Evolutionary conservation across 1,140 invertebrate genomes (phyloP), one percentile per base, ranked within the genome.

Genomic region (Drosophila neocordata): DNA sequence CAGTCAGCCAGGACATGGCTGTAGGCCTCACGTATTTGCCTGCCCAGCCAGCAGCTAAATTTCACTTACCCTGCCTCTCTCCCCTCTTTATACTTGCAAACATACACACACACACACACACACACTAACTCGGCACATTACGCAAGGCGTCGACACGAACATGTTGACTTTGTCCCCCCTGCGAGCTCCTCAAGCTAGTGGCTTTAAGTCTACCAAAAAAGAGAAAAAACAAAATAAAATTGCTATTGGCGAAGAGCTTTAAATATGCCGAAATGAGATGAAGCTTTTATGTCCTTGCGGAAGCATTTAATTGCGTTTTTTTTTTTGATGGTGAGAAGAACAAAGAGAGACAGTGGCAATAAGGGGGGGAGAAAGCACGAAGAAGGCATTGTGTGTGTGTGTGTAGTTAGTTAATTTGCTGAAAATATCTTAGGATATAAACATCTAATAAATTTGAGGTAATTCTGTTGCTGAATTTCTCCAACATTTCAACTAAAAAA

Each of bases 401-500:
- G n/a, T 74, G 72, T 74, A 74, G 72, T 74, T 74, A 74, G 72
- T 74, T 74, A 74, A 74, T 74, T 74, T 74, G 63, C 71, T 67
- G 37, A 38, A 74, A 71, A 74, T 74, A 74, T 74, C 72, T 74
- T 64, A 35, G 53, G 27, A 56, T 56, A 56, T 56, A 56, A 15
- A 56, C 15, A 56, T 34, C 53, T 31, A 31, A 56, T 11, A 56
- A 34, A 56, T 56, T 56, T 35, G 11, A 15, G 53, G 53, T 34
- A 31, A 56, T 56, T 56, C 27, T 35, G n/a, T 48, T 48, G 18
- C 11, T 48, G 41, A 8, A 48, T 48, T 48, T 48, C 41, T 9
- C 41, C 15, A 4, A 4, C 41, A 48, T 20, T 48, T 48, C 41
- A 48, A 20, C 15, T 9, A 4, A 20, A 18, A 48, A 44, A 44